Base-by-base conservation (phyloP, 2,797 vertebrate species). In the Argentina silus region DNA sequence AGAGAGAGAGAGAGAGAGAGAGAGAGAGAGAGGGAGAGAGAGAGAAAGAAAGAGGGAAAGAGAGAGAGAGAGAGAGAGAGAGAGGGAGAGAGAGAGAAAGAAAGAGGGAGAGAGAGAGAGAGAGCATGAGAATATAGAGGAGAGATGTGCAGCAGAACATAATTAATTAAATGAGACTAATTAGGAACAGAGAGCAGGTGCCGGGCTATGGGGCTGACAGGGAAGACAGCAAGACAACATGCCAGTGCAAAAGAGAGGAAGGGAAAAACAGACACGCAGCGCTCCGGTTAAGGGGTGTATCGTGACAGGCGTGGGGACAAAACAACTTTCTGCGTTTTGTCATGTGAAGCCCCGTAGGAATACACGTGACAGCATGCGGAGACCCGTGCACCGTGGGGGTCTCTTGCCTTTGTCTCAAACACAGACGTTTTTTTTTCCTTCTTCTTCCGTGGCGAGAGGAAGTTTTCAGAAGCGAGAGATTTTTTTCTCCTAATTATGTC, bases 251-350 rank as follows among this genome's bases (percentile, higher is more conserved):
- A 92, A n/a, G n/a, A n/a, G n/a, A n/a, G n/a, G n/a, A n/a, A n/a
- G n/a, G n/a, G n/a, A n/a, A n/a, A n/a, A n/a, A n/a, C n/a, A n/a
- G n/a, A n/a, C n/a, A n/a, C n/a, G n/a, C 90, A 89, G 73, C 81
- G 85, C 63, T 68, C 74, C 87, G 87, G 93, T 93, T 95, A 93
- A 91, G 92, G 93, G 93, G 93, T 94, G 94, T 93, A 92, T 92
- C 87, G 81, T 95, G 95, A 95, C 95, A 96, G 94, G 92, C 93
- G 92, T 83, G 82, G 93, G 94, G 94, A 94, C 94, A 95, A 95
- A 95, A 95, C 93, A 95, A 95, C 93, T 95, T 95, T 95, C 92
- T 95, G 93, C 93, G 87, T 95, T 95, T 95, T 95, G 94, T 95
- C 94, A 96, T 95, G 91, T 95, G 94, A 95, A 95, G 93, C 91